These are phyloP conservation scores for Poeciliopsis turneri DNA, from an alignment of 2,797 vertebrate species.

Conservation along the genomic window DNA sequence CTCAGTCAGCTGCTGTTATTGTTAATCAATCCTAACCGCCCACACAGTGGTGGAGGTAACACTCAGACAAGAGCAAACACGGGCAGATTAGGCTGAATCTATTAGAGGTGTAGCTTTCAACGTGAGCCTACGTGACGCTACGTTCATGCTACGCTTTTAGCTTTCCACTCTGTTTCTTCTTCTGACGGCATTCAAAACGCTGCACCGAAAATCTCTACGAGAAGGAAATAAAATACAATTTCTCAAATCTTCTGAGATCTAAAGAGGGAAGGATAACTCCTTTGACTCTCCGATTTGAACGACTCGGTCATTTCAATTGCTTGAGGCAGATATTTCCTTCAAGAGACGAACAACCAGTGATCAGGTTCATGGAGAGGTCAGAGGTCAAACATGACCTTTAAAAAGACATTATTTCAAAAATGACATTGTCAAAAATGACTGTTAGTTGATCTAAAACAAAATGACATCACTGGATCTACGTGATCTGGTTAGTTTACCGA, in stretches of 20 bases:
- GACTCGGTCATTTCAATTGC: background rate
- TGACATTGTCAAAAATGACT: no score
- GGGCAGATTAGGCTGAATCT: slow-evolving; percentile 57
- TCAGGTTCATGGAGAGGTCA: background rate
- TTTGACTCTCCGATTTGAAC: background rate
- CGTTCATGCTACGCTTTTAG: slow-evolving; percentile 11
- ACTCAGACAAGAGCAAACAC: slow-evolving; percentile 71
- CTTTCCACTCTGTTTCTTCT: slow-evolving; percentile 6
- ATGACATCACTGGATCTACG: no score
- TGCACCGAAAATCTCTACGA: background rate
- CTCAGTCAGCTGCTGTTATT: slow-evolving; percentile 73
- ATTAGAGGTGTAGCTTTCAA: slow-evolving; percentile 27
- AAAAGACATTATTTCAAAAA: no score
- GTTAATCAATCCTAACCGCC: slow-evolving; percentile 72
- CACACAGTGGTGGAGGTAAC: slow-evolving; percentile 61
- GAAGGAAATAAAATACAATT: background rate
- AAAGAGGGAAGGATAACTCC: background rate
- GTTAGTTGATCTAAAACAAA: no score
- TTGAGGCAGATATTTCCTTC: background rate
- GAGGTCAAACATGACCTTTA: no score
- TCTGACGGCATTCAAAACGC: background rate
- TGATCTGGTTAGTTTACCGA: no score
- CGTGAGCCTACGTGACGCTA: slow-evolving; percentile 9
- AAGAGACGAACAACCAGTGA: background rate
- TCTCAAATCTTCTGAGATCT: background rate